Base-by-base conservation (phyloP, 2,888 invertebrate genomes). In the Phlogophora meticulosa region DNA sequence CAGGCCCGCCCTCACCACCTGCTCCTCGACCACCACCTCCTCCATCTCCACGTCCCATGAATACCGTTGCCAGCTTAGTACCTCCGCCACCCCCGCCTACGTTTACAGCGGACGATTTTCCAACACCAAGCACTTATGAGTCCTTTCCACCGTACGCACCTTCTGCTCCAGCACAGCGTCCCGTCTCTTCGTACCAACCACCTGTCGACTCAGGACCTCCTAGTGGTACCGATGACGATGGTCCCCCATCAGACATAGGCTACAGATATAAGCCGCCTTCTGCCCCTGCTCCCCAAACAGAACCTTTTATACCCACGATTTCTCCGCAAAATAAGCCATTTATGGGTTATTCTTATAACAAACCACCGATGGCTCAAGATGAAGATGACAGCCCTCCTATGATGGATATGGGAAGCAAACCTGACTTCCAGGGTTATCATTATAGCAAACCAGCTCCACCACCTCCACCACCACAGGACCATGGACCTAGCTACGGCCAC, bases 131-230 rank as follows among this genome's bases (percentile, higher is more conserved):
- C 13, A 93, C 74, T 56, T 95, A 95, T 67, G 94, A 95, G 57
- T 91, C 94, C 2, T 95, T 94, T 74, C 95, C 95, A 43, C 95
- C 95, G 0, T 94, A 92, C 66, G 87, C 91, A 38, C 88, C 91
- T 7, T 66, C 58, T 22, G 83, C 56, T 17, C 72, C 88, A 20
- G 69, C 61, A 3, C 63, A 76, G 0, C 80, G 81, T 2, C 87
- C 87, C 15, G 63, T 85, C 1, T 74, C 87, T 45, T 80, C 85
- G 40, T 88, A 83, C 55, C 87, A 88, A 65, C 87, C 91, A 24
- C 88, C 91, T 40, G 57, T 78, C 0, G 85, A 88, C 46, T 83
- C 86, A 0, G 85, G 68, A 32, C 62, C 85, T 71, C 45, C 55
- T 32, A 63, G 32, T 51, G 87, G 86, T 43, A 84, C 82, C 22